Percentiles rank a stretch among this genome's conserved stretches.
Conservation (phyloP, 2,113 vertebrate genomes). For the Actinemys pallida region DNA sequence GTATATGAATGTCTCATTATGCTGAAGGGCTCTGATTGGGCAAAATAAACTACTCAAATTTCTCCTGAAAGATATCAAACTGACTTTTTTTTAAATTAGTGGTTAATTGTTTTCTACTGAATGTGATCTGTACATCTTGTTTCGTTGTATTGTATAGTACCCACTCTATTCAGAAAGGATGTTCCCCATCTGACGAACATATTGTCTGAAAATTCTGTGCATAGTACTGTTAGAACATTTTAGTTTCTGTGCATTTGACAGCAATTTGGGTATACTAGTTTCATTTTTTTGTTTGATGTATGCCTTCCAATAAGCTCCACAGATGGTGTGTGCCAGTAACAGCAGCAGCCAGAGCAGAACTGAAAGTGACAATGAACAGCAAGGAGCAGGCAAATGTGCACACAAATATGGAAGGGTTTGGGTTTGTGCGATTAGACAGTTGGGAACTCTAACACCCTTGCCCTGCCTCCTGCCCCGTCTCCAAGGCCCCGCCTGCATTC, state of each 20-base stretch:
- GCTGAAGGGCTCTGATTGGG: conserved; percentile 86
- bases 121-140: background rate
- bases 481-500: too few species aligned
- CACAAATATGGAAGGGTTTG: background rate
- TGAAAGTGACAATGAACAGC: background rate
- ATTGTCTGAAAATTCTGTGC: background rate
- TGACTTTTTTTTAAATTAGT: background rate
- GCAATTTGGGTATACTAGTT: background rate
- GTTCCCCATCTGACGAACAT: background rate
- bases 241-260: background rate
- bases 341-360: background rate
- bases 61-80: conserved; percentile 76
- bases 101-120: background rate
- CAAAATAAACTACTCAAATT: conserved; percentile 87
- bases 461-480: too few species aligned
- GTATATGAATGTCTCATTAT: conserved; percentile 87
- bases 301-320: accelerated
- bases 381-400: background rate
- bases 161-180: background rate
- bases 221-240: background rate
- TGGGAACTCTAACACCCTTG: too few species aligned
- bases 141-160: background rate
- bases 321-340: accelerated
- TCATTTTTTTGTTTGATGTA: background rate
- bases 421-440: too few species aligned